phyloP scores from a whole-genome alignment of 1,140 invertebrate genomes.

The Panagrolaimus sp. region DNA sequence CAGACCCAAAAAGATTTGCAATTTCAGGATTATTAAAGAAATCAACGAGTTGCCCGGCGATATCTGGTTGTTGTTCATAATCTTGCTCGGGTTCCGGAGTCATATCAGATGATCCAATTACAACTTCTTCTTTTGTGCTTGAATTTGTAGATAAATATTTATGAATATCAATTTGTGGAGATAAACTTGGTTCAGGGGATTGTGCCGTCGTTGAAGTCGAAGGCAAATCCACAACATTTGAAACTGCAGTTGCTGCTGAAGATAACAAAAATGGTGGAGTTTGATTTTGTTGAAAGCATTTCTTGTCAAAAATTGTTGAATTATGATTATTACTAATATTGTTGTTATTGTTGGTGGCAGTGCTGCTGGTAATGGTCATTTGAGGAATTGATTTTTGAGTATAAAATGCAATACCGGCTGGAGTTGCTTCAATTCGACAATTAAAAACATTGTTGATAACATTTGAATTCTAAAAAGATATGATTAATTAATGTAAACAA shows the following conservation, averaged over 20 bases:
- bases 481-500: too few relatives aligned
- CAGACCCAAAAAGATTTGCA: background rate
- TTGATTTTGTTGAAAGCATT: too few relatives aligned
- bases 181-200: background rate
- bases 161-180: background rate
- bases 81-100: too few relatives aligned
- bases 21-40: constrained; percentile 10
- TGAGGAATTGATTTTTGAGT: background rate
- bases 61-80: background rate
- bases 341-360: background rate
- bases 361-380: too few relatives aligned
- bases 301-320: too few relatives aligned
- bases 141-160: too few relatives aligned
- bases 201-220: background rate
- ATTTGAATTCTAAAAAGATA: background rate
- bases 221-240: background rate
- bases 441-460: background rate
- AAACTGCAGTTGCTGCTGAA: too few relatives aligned
- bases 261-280: background rate
- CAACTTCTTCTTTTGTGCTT: too few relatives aligned
- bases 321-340: background rate
- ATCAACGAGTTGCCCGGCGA: background rate
- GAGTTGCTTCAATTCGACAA: background rate
- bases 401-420: background rate
- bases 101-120: too few relatives aligned